Evolutionary conservation across 1,140 invertebrate species (phyloP).

Genomic region (Oncopodura yosiiana): DNA sequence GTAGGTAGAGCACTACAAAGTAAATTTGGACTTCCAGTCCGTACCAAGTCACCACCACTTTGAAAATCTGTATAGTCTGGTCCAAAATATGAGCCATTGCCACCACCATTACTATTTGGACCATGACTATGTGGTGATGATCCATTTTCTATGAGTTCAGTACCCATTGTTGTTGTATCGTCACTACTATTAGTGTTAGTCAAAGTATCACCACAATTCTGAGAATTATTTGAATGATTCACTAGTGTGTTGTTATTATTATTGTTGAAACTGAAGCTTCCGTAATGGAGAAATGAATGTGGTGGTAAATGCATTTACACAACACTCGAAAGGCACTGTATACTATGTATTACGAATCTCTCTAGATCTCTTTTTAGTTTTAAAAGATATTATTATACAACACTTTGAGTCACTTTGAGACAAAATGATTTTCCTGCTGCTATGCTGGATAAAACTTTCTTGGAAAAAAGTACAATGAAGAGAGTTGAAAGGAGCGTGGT

Average conservation of each 20-base stretch:
- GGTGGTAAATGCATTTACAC: too few relatives aligned
- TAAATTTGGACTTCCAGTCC: slow-evolving; percentile 65
- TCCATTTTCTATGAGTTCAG: slow-evolving; percentile 11
- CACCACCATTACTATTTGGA: not conserved
- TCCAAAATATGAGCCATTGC: slow-evolving; percentile 22
- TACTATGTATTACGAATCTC: not conserved
- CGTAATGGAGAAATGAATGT: not conserved
- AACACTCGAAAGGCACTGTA: too few relatives aligned
- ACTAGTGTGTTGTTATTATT: not conserved
- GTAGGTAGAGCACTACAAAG: slow-evolving; percentile 80
- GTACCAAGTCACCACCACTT: slow-evolving; percentile 27
- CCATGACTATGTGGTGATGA: not conserved
- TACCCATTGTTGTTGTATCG: slow-evolving; percentile 3
- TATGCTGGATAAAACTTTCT: not conserved
- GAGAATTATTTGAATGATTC: not conserved
- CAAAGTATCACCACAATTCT: too few relatives aligned
- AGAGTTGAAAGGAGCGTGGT: slow-evolving; percentile 3
- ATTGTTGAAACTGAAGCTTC: not conserved
- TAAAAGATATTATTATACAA: not conserved
- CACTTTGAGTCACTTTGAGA: not conserved
- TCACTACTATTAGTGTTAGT: too few relatives aligned
- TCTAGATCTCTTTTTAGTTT: not conserved
- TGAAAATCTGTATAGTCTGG: slow-evolving; percentile 28
- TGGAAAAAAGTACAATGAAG: slow-evolving; percentile 1
- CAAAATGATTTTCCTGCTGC: not conserved